These are phyloP conservation scores for Syngnathus acus DNA, from an alignment of 2,797 vertebrate species.

Conservation along the genomic window DNA sequence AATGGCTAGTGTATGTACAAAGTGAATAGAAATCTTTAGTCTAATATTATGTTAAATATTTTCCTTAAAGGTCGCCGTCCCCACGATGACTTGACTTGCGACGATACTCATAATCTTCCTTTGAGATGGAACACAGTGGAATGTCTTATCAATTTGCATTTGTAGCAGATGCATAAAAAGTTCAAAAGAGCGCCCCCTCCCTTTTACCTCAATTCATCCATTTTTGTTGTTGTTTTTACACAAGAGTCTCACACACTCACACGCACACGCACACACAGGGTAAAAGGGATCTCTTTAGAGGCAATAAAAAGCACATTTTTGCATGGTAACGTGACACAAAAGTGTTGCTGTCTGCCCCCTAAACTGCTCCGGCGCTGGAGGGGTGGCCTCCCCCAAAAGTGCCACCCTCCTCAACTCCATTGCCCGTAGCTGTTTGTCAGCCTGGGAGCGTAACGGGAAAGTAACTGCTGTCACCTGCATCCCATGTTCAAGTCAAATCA, in stretches of 20 bases:
- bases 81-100: slow-evolving; percentile 21
- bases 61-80: slow-evolving; percentile 27
- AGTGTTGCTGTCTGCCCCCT: not conserved
- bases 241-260: slow-evolving; percentile 19
- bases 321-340: slow-evolving; percentile 53
- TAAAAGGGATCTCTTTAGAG: slow-evolving; percentile 48
- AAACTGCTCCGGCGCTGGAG: not conserved
- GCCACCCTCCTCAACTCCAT: not conserved
- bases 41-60: slow-evolving; percentile 74
- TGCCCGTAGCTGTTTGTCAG: not conserved
- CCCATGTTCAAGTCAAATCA: slow-evolving; percentile 6
- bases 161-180: slow-evolving; percentile 62
- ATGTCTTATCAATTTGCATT: slow-evolving; percentile 69
- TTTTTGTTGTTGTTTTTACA: slow-evolving; percentile 38
- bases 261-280: slow-evolving; percentile 10
- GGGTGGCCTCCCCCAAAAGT: not conserved
- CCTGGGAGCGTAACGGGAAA: not conserved
- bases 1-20: slow-evolving; percentile 79
- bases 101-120: slow-evolving; percentile 46
- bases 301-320: slow-evolving; percentile 56
- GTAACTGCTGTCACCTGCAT: not conserved
- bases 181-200: slow-evolving; percentile 31
- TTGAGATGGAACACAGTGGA: slow-evolving; percentile 68
- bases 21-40: slow-evolving; percentile 78
- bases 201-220: slow-evolving; percentile 39